phyloP scores from a whole-genome alignment of 1,140 invertebrate species.

The Leptestheria dahalacensis region DNA sequence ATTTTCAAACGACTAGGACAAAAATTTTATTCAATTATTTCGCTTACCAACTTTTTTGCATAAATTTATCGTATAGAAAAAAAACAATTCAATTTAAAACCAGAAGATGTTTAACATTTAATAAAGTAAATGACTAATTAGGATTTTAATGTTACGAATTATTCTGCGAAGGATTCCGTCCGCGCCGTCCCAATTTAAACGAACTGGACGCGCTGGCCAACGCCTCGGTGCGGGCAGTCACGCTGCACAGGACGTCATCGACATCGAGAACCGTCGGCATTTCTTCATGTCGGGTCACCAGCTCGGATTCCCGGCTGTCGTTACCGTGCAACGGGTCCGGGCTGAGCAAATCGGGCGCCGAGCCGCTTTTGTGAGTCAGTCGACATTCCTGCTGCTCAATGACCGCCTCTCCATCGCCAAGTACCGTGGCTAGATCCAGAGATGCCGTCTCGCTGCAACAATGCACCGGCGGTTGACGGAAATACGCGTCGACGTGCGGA shows the following conservation, averaged over 20 bases:
- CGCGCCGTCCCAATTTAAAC: conserved; percentile 5
- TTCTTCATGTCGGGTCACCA: not conserved
- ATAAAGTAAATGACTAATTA: no score
- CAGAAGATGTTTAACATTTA: no score
- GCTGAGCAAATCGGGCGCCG: not conserved
- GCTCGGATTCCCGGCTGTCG: not conserved
- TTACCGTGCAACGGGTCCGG: not conserved
- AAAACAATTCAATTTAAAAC: no score
- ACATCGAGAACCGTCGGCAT: not conserved
- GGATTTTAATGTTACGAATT: not conserved
- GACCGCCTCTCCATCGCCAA: no score
- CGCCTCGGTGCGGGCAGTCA: conserved; percentile 10
- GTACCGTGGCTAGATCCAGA: not conserved
- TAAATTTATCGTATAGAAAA: no score
- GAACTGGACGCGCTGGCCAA: conserved; percentile 9
- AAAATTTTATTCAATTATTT: no score
- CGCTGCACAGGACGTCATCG: conserved; percentile 7
- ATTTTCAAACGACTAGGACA: no score
- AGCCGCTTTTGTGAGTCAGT: not conserved
- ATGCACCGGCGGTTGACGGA: not conserved
- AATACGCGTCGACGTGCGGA: conserved; percentile 5
- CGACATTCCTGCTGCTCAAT: no score
- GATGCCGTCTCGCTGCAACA: not conserved
- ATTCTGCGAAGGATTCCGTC: conserved; percentile 1
- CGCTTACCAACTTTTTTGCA: no score